Evolutionary conservation across 1,140 invertebrate species (phyloP).

Genomic region (Potamilus streckersoni): DNA sequence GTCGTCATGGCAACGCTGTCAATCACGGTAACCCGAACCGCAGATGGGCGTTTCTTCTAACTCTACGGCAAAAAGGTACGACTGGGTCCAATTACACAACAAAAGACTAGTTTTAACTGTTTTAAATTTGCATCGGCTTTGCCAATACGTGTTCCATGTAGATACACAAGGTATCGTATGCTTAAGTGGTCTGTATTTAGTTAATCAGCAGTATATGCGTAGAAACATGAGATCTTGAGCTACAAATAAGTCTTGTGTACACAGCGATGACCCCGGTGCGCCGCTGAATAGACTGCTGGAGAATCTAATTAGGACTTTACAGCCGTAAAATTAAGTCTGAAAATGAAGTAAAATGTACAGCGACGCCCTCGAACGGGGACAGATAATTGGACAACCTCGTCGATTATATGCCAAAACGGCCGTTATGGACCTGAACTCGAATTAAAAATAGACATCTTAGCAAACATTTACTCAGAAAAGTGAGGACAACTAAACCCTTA

Average conservation of each 20-base stretch:
- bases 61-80: conserved; percentile 23
- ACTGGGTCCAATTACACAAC: conserved; percentile 35
- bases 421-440: no score
- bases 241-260: background rate
- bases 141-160: conserved; percentile 2
- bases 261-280: conserved; percentile 13
- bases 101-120: conserved; percentile 30
- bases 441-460: no score
- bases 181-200: conserved; percentile 28
- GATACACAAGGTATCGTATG: conserved; percentile 19
- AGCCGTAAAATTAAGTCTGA: no score
- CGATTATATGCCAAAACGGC: no score
- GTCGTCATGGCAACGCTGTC: conserved; percentile 63
- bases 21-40: conserved; percentile 62
- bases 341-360: no score
- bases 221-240: conserved; percentile 5
- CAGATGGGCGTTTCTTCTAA: conserved; percentile 39
- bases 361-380: no score
- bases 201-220: conserved; percentile 15
- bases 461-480: no score
- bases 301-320: no score
- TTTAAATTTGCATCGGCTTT: conserved; percentile 10
- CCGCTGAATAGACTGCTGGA: background rate
- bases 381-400: no score
- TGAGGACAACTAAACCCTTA: no score